Evolutionary conservation across 2,888 invertebrate genomes (phyloP).

Genomic region (Lepetodrilus schrolli): DNA sequence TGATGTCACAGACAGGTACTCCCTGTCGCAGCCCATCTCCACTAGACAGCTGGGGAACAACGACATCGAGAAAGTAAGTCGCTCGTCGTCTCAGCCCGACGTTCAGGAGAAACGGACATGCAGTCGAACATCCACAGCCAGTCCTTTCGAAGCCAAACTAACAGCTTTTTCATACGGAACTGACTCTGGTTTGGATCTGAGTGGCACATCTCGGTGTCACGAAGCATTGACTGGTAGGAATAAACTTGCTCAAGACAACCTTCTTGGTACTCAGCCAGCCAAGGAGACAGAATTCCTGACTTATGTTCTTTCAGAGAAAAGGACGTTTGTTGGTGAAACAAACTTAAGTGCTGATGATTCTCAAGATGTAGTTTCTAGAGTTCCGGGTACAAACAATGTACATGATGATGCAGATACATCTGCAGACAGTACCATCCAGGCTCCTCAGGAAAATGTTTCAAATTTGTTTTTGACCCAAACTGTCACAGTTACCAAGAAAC

Average conservation of each 20-base stretch:
- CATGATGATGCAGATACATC: neutral
- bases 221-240: neutral
- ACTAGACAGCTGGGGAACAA: slow-evolving; percentile 42
- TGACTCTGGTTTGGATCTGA: slow-evolving; percentile 64
- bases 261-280: neutral
- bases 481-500: neutral
- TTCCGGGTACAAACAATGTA: neutral
- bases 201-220: slow-evolving; percentile 31
- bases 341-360: too few relatives aligned
- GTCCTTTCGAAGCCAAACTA: slow-evolving; percentile 31
- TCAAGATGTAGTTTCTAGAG: neutral
- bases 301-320: neutral
- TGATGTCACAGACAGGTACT: slow-evolving; percentile 53
- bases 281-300: neutral
- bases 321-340: too few relatives aligned
- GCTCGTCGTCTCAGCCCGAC: slow-evolving; percentile 56
- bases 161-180: slow-evolving; percentile 45
- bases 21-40: slow-evolving; percentile 65
- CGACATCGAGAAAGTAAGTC: slow-evolving; percentile 30
- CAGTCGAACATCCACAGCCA: neutral
- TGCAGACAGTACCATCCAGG: neutral
- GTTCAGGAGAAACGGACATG: slow-evolving; percentile 35
- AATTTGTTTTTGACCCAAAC: too few relatives aligned
- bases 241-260: neutral
- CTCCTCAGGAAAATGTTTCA: neutral